Evolutionary conservation across 1,140 invertebrate species (phyloP).

Genomic region (Drosophila orena): DNA sequence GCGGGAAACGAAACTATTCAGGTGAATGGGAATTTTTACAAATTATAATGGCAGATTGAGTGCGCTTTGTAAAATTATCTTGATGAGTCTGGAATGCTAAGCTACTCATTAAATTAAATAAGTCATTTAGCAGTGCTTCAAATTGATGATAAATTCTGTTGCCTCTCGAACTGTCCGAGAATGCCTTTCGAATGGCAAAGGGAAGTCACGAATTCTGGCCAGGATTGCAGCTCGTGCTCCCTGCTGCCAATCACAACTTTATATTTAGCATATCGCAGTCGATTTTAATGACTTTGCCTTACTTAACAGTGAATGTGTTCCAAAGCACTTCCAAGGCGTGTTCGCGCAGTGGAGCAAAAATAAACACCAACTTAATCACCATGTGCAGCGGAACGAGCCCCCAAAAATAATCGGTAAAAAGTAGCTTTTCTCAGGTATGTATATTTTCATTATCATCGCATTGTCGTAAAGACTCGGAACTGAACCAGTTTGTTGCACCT

Average conservation of each 20-base stretch:
- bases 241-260: constrained; percentile 41
- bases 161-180: not conserved
- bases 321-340: constrained; percentile 68
- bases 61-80: constrained; percentile 5
- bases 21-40: constrained; percentile 10
- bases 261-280: constrained; percentile 56
- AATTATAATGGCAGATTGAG: constrained; percentile 31
- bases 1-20: constrained; percentile 6
- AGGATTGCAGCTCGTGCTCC: constrained; percentile 28
- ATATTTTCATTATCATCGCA: constrained; percentile 64
- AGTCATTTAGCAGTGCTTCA: constrained; percentile 9
- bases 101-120: constrained; percentile 29
- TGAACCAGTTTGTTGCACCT: constrained; percentile 59
- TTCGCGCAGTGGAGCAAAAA: constrained; percentile 42
- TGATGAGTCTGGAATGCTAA: constrained; percentile 19
- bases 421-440: constrained; percentile 47
- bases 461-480: constrained; percentile 56
- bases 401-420: constrained; percentile 60
- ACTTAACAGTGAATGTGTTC: constrained; percentile 51
- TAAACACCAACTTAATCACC: constrained; percentile 71
- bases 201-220: constrained; percentile 9
- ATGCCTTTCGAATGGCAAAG: constrained; percentile 2
- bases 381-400: constrained; percentile 61
- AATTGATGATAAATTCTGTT: constrained; percentile 13
- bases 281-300: constrained; percentile 70